Evolutionary conservation across 1,140 invertebrate species (phyloP).

Genomic region (Tetragonula clypearis): DNA sequence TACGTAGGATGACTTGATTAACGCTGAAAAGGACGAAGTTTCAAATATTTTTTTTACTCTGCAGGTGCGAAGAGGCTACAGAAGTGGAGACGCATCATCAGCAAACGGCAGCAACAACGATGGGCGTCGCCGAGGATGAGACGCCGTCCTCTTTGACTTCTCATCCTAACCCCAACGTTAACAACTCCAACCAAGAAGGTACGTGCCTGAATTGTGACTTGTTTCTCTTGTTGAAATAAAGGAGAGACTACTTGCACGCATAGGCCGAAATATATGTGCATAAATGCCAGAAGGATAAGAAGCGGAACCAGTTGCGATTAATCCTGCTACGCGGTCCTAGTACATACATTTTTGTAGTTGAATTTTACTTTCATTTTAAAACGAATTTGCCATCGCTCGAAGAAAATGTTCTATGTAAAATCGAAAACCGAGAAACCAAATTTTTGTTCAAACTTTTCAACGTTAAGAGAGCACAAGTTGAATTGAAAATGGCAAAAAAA

Average conservation of each 20-base stretch:
- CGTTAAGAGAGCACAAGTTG: no score
- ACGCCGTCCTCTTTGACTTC: constrained; percentile 77
- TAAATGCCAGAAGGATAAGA: not conserved
- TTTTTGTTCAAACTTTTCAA: no score
- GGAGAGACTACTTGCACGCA: not conserved
- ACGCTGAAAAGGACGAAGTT: not conserved
- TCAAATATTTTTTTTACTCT: constrained; percentile 10
- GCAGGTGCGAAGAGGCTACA: constrained; percentile 79
- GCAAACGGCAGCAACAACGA: constrained; percentile 76
- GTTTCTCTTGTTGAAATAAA: not conserved
- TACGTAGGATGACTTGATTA: not conserved
- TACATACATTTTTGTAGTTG: no score
- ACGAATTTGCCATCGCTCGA: no score
- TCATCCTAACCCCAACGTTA: constrained; percentile 77
- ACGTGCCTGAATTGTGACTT: constrained; percentile 33
- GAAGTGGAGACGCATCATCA: constrained; percentile 79
- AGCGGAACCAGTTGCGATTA: no score
- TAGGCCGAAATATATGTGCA: not conserved
- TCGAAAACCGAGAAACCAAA: no score
- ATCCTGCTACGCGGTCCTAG: no score
- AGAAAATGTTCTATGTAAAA: no score
- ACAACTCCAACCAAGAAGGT: constrained; percentile 78
- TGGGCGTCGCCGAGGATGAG: constrained; percentile 79
- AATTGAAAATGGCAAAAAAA: no score
- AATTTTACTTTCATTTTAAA: no score